Base-by-base conservation (phyloP, 2,113 vertebrate species). In the Gadus macrocephalus region DNA sequence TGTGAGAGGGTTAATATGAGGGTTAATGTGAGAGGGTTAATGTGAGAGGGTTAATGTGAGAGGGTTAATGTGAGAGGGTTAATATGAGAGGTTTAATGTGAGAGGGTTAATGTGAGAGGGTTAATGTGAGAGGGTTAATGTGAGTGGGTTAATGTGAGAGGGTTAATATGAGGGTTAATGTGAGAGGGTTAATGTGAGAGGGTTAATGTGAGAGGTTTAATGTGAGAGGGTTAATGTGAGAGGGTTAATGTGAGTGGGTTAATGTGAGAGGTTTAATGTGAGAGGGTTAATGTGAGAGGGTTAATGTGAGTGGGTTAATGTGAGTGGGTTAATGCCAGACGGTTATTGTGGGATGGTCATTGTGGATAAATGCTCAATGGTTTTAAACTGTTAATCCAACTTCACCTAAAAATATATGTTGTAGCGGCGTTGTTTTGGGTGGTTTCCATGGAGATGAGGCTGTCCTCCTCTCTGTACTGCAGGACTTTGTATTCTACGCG, bases 401-500 rank as follows among this genome's bases (percentile, higher is more conserved):
- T 61, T 25, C 19, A 22, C 5, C 19, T 20, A 2, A 22, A 4
- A 4, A 35, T 35, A 35, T 4, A 35, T 35, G 4, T 35, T 63
- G 62, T 15, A 5, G 2, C 31, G 15, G 2, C 11, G 1, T 27
- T 14, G 16, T 49, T 49, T 49, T 49, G 42, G 14, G 42, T 49
- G 42, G 42, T 49, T 49, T 49, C 42, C 42, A 2, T 49, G 42
- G 42, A 11, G 42, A 49, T 49, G 42, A 49, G 1, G 42, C 20
- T 25, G 6, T n/a, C 15, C 15, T 67, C 38, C 22, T 53, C 56
- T 25, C 2, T 25, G 25, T 25, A 15, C 8, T 28, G 53, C 83
- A 99, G 97, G 95, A 99, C 86, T 99, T 99, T 90, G 94, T 98
- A 66, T 98, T 98, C 89, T 96, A 96, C 79, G 95, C 96, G 1